phyloP scores from a whole-genome alignment of 2,888 invertebrate genomes.

The Ceraclea dissimilis region DNA sequence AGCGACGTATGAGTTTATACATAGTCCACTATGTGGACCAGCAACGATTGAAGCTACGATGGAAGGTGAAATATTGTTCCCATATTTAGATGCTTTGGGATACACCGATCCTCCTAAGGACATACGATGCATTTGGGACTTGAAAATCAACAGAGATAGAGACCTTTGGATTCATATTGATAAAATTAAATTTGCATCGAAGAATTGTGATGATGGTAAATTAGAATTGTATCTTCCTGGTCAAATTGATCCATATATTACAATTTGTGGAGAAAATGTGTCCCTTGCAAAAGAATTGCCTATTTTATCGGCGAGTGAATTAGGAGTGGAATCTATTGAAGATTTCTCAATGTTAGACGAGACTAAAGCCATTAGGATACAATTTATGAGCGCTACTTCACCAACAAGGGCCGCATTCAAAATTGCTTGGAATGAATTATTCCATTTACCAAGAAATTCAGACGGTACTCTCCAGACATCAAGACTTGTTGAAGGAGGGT shows the following conservation, averaged over 20 bases:
- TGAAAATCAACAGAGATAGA: conserved; percentile 72
- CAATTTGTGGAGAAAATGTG: conserved; percentile 81
- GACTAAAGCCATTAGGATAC: conserved; percentile 59
- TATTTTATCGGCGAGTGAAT: conserved; percentile 69
- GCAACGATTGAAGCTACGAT: conserved; percentile 70
- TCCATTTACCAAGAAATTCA: conserved; percentile 75
- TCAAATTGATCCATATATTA: conserved; percentile 64
- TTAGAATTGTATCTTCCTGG: conserved; percentile 74
- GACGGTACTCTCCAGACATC: conserved; percentile 76
- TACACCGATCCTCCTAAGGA: conserved; percentile 60
- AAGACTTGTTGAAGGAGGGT: conserved; percentile 57
- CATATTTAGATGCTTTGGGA: conserved; percentile 72
- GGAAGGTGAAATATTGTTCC: conserved; percentile 83
- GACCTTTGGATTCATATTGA: conserved; percentile 85
- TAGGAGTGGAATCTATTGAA: conserved; percentile 54
- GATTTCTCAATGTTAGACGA: conserved; percentile 49
- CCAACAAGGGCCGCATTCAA: conserved; percentile 81
- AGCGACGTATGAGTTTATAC: conserved; percentile 82
- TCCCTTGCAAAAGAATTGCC: conserved; percentile 73
- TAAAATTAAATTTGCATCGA: conserved; percentile 75
- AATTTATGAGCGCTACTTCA: conserved; percentile 67
- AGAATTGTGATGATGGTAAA: conserved; percentile 79
- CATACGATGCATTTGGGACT: conserved; percentile 74
- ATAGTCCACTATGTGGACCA: conserved; percentile 82
- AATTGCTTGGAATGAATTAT: conserved; percentile 84